Conservation (phyloP, 2,797 vertebrate species). For the Bucorvus abyssinicus region DNA sequence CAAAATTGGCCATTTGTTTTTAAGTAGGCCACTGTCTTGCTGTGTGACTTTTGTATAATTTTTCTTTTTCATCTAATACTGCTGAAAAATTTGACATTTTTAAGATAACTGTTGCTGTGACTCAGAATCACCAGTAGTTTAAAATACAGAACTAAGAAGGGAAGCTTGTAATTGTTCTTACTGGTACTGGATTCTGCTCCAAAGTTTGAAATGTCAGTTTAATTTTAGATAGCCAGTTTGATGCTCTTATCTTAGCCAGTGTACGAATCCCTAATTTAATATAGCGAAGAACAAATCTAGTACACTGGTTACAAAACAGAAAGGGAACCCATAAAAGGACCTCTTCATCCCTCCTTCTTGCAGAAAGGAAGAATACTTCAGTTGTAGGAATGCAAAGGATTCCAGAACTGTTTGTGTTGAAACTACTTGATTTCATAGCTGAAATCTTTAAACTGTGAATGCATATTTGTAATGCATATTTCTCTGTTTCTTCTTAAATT, state of each 20-base stretch:
- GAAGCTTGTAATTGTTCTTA: neutral
- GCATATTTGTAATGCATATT: neutral
- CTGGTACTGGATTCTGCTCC: neutral
- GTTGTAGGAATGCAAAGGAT: neutral
- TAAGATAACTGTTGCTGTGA: neutral
- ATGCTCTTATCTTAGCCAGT: neutral
- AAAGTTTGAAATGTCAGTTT: neutral
- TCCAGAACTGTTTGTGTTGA: neutral
- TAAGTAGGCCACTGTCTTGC: neutral
- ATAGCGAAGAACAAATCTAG: neutral
- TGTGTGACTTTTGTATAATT: neutral
- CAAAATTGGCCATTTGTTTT: neutral
- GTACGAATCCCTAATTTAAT: neutral
- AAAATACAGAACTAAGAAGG: neutral
- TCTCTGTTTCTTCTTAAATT: neutral
- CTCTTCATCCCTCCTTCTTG: neutral
- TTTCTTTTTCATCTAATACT: neutral
- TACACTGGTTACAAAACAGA: neutral
- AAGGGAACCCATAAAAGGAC: neutral
- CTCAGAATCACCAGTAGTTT: neutral
- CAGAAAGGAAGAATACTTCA: neutral
- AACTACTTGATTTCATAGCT: neutral
- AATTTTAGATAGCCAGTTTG: neutral
- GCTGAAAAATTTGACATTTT: neutral
- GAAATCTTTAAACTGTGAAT: neutral